phyloP scores from a whole-genome alignment of 2,797 vertebrate species.

The Ibycter americanus region DNA sequence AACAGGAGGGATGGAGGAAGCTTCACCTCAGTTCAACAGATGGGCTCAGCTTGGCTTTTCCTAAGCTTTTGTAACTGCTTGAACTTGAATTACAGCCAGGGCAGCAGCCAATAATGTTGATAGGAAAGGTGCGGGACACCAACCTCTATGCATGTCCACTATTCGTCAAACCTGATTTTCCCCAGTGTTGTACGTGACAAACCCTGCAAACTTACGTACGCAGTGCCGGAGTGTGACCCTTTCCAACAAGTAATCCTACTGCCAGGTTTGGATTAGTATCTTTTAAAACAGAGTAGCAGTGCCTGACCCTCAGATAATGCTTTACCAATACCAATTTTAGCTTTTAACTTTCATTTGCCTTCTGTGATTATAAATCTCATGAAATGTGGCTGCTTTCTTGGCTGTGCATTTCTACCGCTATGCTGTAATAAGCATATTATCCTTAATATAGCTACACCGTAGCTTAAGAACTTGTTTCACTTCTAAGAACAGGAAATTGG shows the following conservation, averaged over 20 bases:
- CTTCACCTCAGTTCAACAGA: background rate
- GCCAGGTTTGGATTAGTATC: background rate
- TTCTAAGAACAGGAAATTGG: slow-evolving; percentile 21
- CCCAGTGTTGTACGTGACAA: background rate
- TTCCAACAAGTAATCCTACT: background rate
- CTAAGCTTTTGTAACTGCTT: background rate
- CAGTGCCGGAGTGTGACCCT: background rate
- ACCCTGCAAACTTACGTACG: background rate
- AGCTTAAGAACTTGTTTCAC: slow-evolving; percentile 23
- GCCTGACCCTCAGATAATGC: background rate
- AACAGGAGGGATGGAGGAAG: background rate
- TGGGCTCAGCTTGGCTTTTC: background rate
- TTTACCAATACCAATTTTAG: background rate
- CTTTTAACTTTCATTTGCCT: background rate
- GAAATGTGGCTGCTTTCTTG: background rate
- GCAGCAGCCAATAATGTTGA: background rate
- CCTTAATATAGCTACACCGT: background rate
- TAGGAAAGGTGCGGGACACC: background rate
- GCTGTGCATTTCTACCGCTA: background rate
- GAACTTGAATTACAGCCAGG: background rate
- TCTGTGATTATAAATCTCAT: background rate
- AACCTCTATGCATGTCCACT: background rate
- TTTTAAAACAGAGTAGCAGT: background rate
- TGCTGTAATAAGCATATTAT: background rate
- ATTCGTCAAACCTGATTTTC: background rate